Percentiles rank a stretch among this genome's conserved stretches.
Conservation (phyloP, 2,797 vertebrate species). For the Syngnathus acus region DNA sequence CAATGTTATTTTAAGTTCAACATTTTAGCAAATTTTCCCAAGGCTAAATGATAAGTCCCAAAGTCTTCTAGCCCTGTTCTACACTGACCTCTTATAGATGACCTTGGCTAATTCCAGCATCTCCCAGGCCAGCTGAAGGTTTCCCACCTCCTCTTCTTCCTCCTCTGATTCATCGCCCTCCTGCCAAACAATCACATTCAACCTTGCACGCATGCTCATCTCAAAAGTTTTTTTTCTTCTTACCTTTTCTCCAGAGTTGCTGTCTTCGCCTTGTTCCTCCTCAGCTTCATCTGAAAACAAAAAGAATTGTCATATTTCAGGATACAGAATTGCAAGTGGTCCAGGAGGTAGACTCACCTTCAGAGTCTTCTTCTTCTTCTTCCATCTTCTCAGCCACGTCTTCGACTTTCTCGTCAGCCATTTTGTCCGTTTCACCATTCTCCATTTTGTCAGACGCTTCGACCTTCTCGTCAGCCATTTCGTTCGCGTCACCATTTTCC, state of each 20-base stretch:
- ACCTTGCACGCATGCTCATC: not conserved
- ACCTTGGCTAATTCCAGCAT: slow-evolving; percentile 95
- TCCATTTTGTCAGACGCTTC: not conserved
- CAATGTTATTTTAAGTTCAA: too few relatives aligned
- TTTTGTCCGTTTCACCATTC: not conserved
- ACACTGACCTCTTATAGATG: slow-evolving; percentile 85
- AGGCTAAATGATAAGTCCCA: not conserved
- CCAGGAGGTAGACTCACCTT: slow-evolving; percentile 16
- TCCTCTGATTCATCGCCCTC: slow-evolving; percentile 66
- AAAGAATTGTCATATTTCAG: not conserved
- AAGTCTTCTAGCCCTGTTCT: too few relatives aligned
- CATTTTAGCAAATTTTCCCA: not conserved
- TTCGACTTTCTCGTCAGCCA: not conserved
- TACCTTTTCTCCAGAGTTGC: slow-evolving; percentile 80
- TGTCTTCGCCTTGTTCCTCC: slow-evolving; percentile 56
- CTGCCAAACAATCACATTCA: slow-evolving; percentile 40
- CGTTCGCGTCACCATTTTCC: too few relatives aligned
- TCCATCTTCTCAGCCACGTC: slow-evolving; percentile 8
- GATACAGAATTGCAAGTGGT: not conserved
- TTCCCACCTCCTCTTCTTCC: slow-evolving; percentile 74
- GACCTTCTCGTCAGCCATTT: not conserved
- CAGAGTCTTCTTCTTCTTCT: slow-evolving; percentile 36
- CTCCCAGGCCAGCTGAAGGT: slow-evolving; percentile 96
- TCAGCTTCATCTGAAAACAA: slow-evolving; percentile 16
- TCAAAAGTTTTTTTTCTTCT: not conserved